A percentile compares a stretch with the other conserved stretches of the same genome.
These are phyloP conservation scores for Pocillopora meandrina DNA, from an alignment of 92 coral and sea anemone species.

Conservation along the genomic window DNA sequence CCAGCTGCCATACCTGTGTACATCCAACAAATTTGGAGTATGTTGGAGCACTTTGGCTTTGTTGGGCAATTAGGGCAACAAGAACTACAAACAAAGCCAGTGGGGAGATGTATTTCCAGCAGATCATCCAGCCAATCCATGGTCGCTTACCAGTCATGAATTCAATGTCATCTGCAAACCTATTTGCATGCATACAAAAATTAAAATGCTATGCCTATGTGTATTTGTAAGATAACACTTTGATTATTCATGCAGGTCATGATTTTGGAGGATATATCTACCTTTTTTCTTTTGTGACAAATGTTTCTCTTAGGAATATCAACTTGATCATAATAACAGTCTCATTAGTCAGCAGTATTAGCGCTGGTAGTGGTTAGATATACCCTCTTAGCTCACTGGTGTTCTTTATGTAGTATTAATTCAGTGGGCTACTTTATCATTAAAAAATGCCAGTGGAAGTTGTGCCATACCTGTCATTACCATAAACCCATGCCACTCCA, in stretches of 20 bases:
- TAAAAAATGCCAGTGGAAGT: not conserved
- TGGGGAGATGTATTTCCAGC: conserved; percentile 99
- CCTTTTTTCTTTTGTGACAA: not conserved
- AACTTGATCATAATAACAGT: no score
- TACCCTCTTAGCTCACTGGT: not conserved
- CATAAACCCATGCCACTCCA: conserved; percentile 99
- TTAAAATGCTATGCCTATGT: no score
- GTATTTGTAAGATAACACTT: no score
- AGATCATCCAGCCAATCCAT: conserved; percentile 99
- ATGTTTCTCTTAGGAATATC: no score
- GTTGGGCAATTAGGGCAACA: conserved; percentile 77
- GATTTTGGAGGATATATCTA: not conserved
- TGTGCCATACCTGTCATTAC: conserved; percentile 84
- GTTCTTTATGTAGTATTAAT: not conserved
- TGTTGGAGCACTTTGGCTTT: conserved; percentile 67
- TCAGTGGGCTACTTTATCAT: not conserved
- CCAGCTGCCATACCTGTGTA: conserved; percentile 57
- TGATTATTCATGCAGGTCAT: no score
- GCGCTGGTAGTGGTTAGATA: no score
- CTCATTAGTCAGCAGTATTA: no score
- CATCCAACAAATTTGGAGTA: conserved; percentile 93
- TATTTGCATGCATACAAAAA: conserved; percentile 13
- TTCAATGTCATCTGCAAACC: conserved; percentile 98
- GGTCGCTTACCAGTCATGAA: conserved; percentile 99
- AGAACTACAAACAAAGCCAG: conserved; percentile 82